phyloP scores from a whole-genome alignment of 2,888 invertebrate genomes.

The Phlogophora meticulosa region DNA sequence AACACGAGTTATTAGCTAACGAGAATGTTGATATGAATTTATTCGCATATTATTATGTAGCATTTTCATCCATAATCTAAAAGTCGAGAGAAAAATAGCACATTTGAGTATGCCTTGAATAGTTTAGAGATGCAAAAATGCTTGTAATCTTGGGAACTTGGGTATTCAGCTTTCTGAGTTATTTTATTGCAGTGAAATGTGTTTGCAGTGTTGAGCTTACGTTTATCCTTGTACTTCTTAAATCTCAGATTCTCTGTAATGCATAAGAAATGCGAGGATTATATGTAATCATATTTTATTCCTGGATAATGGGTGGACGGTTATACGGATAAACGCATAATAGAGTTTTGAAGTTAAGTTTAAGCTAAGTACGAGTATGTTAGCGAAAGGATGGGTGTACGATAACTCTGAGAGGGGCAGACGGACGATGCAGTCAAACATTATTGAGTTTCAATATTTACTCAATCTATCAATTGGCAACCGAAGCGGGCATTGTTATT shows the following conservation, averaged over 20 bases:
- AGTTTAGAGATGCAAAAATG: conserved; percentile 57
- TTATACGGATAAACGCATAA: no score
- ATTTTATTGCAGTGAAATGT: conserved; percentile 57
- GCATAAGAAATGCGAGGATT: conserved; percentile 20
- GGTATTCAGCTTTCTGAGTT: conserved; percentile 46
- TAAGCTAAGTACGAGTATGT: no score
- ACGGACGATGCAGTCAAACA: no score
- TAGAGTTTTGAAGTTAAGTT: no score
- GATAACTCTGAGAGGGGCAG: no score
- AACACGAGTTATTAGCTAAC: conserved; percentile 1
- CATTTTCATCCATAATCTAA: conserved; percentile 19
- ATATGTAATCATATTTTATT: conserved; percentile 2
- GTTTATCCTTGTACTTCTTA: conserved; percentile 21
- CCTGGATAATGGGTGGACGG: no score
- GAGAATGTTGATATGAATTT: neutral
- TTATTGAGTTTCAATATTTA: no score
- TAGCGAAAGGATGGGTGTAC: no score
- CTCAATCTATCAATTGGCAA: no score
- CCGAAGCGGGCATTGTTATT: no score
- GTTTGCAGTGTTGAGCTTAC: conserved; percentile 45
- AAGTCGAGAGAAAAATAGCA: conserved; percentile 19
- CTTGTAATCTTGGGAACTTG: conserved; percentile 52
- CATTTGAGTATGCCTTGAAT: conserved; percentile 41
- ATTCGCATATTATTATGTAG: neutral
- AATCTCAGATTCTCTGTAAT: conserved; percentile 21